phyloP scores from a whole-genome alignment of 2,888 invertebrate genomes.

The Mesochorus sp. region DNA sequence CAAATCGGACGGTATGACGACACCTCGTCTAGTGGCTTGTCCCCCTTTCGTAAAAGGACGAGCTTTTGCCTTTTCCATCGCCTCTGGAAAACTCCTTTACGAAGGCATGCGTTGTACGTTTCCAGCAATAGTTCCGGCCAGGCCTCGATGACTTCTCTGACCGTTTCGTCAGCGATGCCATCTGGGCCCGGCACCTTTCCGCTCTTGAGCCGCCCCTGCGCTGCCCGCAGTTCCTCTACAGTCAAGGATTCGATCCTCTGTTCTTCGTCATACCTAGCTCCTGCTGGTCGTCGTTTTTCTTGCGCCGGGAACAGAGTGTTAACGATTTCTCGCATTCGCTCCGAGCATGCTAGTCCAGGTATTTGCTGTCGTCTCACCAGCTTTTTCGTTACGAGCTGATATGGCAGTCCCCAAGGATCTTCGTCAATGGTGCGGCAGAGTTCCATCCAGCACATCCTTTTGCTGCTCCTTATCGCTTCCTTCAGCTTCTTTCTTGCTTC shows the following conservation, averaged over 20 bases:
- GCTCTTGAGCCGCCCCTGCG: background rate
- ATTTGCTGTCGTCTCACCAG: conserved; percentile 39
- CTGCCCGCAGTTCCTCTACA: conserved; percentile 6
- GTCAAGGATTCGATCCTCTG: background rate
- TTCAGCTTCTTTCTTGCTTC: conserved; percentile 25
- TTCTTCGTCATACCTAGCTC: background rate
- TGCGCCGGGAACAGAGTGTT: conserved; percentile 47
- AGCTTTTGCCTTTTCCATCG: conserved; percentile 54
- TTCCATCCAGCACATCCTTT: conserved; percentile 38
- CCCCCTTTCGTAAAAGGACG: conserved; percentile 45
- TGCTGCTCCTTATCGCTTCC: conserved; percentile 29
- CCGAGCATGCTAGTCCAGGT: conserved; percentile 53
- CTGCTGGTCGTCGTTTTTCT: background rate
- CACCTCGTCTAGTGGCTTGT: conserved; percentile 46
- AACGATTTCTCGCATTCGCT: conserved; percentile 60
- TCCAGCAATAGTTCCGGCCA: conserved; percentile 45
- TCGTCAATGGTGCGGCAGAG: conserved; percentile 51
- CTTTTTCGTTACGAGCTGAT: conserved; percentile 52
- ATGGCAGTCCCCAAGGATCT: conserved; percentile 57
- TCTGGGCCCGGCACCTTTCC: conserved; percentile 36
- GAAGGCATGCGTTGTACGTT: conserved; percentile 41
- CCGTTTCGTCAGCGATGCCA: conserved; percentile 31
- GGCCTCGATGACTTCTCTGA: background rate
- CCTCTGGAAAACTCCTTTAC: conserved; percentile 16
- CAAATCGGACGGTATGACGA: conserved; percentile 50